These are phyloP conservation scores for Agrotis exclamationis DNA, from an alignment of 2,888 invertebrate genomes.

Conservation along the genomic window DNA sequence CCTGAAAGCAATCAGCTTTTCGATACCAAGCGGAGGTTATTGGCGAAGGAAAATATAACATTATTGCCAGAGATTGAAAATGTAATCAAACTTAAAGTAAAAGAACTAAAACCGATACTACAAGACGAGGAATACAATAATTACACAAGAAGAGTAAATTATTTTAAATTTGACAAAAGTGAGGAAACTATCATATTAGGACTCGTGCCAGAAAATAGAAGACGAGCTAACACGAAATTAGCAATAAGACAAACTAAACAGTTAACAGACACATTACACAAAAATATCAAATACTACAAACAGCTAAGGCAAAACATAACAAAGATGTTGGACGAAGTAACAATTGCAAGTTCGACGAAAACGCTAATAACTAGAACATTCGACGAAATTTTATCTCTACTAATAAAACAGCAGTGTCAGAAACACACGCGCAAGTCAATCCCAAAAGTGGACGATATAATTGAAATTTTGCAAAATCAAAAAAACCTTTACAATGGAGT, in stretches of 20 bases:
- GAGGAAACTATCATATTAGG: slow-evolving; percentile 79
- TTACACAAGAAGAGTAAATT: slow-evolving; percentile 53
- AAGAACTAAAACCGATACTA: slow-evolving; percentile 70
- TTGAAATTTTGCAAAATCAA: not conserved
- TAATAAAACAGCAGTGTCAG: slow-evolving; percentile 74
- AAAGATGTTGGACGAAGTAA: slow-evolving; percentile 71
- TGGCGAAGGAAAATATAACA: slow-evolving; percentile 31
- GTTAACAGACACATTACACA: slow-evolving; percentile 57
- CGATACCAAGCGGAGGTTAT: not conserved
- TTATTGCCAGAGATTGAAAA: slow-evolving; percentile 56
- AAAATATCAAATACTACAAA: slow-evolving; percentile 74
- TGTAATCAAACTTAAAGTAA: slow-evolving; percentile 69
- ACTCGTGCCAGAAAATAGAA: slow-evolving; percentile 64
- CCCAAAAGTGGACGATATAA: not conserved
- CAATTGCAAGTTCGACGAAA: slow-evolving; percentile 72
- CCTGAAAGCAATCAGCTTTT: slow-evolving; percentile 53
- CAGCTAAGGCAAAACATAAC: slow-evolving; percentile 74
- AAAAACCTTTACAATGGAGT: not conserved
- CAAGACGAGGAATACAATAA: slow-evolving; percentile 70
- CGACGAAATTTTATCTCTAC: slow-evolving; percentile 75
- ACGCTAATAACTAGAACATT: slow-evolving; percentile 72
- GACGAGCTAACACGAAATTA: slow-evolving; percentile 14
- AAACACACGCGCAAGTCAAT: slow-evolving; percentile 36
- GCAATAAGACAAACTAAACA: not conserved
- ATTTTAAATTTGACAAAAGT: slow-evolving; percentile 67